Evolutionary conservation across 1,140 invertebrate species (phyloP).

Genomic region (Cydia fagiglandana): DNA sequence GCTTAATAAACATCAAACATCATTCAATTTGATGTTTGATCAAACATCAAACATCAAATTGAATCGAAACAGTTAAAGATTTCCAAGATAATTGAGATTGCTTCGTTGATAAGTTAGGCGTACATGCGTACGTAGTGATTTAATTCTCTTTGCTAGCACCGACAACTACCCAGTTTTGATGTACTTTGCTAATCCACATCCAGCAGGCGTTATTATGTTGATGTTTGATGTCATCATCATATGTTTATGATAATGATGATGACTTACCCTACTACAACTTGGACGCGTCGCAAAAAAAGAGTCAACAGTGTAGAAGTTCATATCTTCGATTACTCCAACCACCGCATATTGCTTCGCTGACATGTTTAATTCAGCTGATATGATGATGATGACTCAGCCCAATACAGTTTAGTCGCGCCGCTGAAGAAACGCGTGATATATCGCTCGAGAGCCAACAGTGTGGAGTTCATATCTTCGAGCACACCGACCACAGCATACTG

Average conservation of each 20-base stretch:
- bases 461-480: slow-evolving; percentile 84
- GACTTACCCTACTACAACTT: slow-evolving; percentile 89
- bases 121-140: no score
- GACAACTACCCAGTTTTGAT: no score
- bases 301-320: slow-evolving; percentile 91
- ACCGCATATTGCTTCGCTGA: slow-evolving; percentile 92
- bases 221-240: not conserved
- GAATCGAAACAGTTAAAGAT: not conserved
- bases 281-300: slow-evolving; percentile 88
- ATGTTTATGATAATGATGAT: not conserved
- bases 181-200: not conserved
- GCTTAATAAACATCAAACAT: no score
- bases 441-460: slow-evolving; percentile 84
- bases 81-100: not conserved
- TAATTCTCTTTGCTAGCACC: no score
- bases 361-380: slow-evolving; percentile 45
- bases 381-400: slow-evolving; percentile 69
- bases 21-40: no score
- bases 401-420: slow-evolving; percentile 88
- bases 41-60: no score
- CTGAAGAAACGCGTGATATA: slow-evolving; percentile 83
- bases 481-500: slow-evolving; percentile 94
- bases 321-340: slow-evolving; percentile 92
- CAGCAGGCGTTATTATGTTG: not conserved
- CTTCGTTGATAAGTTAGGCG: not conserved